Percentiles rank a stretch among this genome's conserved stretches.
These are phyloP conservation scores for Stegophylla sp. DNA, from an alignment of 2,888 invertebrate species.

Conservation along the genomic window DNA sequence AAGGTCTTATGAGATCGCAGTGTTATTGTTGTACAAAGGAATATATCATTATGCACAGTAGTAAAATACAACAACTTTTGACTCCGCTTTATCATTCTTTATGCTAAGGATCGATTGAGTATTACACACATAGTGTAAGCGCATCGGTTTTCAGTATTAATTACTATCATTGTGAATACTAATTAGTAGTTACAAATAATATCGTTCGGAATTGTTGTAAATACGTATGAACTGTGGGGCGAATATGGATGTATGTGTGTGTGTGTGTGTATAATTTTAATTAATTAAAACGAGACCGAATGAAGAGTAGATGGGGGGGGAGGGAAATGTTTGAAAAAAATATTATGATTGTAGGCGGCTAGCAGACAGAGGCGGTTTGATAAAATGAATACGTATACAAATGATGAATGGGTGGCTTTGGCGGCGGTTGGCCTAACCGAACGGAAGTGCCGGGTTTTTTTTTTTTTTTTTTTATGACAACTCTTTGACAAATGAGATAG, in stretches of 20 bases:
- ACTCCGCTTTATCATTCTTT: no score
- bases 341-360: slow-evolving; percentile 19
- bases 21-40: no score
- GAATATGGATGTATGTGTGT: not conserved
- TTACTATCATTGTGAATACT: not conserved
- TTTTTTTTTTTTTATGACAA: slow-evolving; percentile 4
- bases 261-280: slow-evolving; percentile 8
- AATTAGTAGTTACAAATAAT: slow-evolving; percentile 31
- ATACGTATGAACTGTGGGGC: no score
- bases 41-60: no score
- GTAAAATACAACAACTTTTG: no score
- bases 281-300: slow-evolving; percentile 35
- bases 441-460: slow-evolving; percentile 27
- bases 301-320: slow-evolving; percentile 1
- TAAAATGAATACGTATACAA: slow-evolving; percentile 41
- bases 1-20: no score
- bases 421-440: slow-evolving; percentile 6
- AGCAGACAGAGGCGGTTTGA: slow-evolving; percentile 23
- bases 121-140: no score
- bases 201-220: not conserved
- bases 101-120: no score
- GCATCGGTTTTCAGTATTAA: not conserved
- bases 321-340: slow-evolving; percentile 19
- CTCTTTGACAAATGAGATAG: slow-evolving; percentile 56
- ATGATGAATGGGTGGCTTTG: slow-evolving; percentile 46